Percentiles rank a stretch among this genome's conserved stretches.
Conservation (phyloP, 2,113 vertebrate genomes). For the Ailuropoda melanoleuca region DNA sequence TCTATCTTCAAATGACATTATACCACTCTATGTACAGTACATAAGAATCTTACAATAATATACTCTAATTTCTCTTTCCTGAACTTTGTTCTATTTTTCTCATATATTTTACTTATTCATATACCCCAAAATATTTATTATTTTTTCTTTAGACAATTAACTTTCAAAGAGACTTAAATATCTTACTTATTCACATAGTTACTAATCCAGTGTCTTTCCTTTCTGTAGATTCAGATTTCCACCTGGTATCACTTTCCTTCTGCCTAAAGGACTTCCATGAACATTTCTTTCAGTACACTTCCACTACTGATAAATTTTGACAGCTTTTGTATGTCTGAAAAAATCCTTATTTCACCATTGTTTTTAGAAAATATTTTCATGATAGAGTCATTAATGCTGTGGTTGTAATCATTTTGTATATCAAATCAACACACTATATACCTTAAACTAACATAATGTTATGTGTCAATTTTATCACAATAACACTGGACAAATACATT, state of each 20-base stretch:
- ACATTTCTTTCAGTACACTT: background rate
- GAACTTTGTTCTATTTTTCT: background rate
- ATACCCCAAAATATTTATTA: background rate
- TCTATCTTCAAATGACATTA: background rate
- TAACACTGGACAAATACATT: background rate
- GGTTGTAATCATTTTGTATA: background rate
- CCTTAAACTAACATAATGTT: background rate
- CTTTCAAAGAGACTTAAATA: background rate
- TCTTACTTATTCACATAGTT: background rate
- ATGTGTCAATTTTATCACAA: background rate
- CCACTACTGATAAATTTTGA: background rate
- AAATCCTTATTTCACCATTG: background rate
- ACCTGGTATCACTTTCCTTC: constrained; percentile 1
- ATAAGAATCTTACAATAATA: background rate
- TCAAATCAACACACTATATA: background rate
- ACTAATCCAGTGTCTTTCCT: background rate
- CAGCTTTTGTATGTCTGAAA: background rate
- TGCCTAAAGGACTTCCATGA: background rate
- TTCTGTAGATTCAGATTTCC: constrained; percentile 4
- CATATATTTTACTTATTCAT: background rate
- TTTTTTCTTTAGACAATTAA: background rate
- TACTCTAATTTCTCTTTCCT: background rate
- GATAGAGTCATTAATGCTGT: background rate
- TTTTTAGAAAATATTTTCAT: constrained; percentile 7
- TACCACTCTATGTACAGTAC: background rate